Percentiles rank a stretch among this genome's conserved stretches.
These are phyloP conservation scores for Tigriopus japonicus DNA, from an alignment of 1,140 invertebrate species.

Conservation along the genomic window DNA sequence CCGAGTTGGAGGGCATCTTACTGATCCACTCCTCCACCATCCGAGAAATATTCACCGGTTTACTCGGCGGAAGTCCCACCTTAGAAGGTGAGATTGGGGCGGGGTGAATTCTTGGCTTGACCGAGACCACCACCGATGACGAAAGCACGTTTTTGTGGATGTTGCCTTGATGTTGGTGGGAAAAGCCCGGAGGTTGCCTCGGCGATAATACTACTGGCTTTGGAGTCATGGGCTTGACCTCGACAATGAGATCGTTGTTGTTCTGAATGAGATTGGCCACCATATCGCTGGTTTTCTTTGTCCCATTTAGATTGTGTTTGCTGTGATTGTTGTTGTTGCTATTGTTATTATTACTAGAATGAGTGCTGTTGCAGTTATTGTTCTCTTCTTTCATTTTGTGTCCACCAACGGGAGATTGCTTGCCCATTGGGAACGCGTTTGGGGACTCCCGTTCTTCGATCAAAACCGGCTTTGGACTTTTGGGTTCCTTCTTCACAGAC, in stretches of 20 bases:
- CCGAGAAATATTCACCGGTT: not conserved
- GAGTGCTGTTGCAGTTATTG: too few relatives aligned
- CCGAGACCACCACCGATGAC: slow-evolving; percentile 9
- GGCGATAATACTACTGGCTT: not conserved
- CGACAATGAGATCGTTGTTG: not conserved
- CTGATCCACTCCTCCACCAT: slow-evolving; percentile 7
- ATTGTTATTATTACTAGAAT: too few relatives aligned
- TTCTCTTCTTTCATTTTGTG: too few relatives aligned
- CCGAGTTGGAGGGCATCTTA: not conserved
- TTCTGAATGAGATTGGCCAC: not conserved
- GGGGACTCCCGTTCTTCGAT: too few relatives aligned
- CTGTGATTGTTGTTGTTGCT: not conserved
- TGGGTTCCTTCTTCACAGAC: too few relatives aligned
- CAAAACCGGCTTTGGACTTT: too few relatives aligned
- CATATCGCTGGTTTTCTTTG: not conserved
- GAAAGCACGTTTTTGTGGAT: too few relatives aligned
- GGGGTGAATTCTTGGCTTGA: slow-evolving; percentile 5
- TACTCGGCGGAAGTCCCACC: not conserved
- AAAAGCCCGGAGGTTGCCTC: not conserved
- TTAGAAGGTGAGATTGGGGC: not conserved
- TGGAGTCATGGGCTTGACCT: not conserved
- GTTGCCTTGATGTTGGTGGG: not conserved
- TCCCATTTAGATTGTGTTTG: not conserved
- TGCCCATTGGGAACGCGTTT: too few relatives aligned
- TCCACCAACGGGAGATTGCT: too few relatives aligned